Percentiles rank a stretch among this genome's conserved stretches.
Evolutionary conservation across 2,888 invertebrate genomes (phyloP).

Genomic region (Monoplex corrugatus): DNA sequence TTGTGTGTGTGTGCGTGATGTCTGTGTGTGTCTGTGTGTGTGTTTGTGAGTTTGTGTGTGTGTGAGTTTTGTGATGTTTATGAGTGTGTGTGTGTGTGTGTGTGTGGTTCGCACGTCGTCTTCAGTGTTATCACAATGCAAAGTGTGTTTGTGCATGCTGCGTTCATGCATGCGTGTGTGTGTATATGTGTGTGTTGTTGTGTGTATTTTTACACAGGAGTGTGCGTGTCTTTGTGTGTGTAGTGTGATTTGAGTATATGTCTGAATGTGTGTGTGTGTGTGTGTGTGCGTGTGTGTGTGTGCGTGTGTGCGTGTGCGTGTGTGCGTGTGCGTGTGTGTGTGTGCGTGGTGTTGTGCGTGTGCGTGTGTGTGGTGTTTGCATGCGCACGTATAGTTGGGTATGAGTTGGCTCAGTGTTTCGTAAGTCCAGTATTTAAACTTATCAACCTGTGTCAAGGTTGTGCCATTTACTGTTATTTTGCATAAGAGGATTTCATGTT

Average conservation of each 20-base stretch:
- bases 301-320: not conserved
- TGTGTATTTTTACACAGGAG: too few relatives aligned
- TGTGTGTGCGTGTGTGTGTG: constrained; percentile 22
- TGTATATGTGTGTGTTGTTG: not conserved
- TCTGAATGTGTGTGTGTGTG: constrained; percentile 33
- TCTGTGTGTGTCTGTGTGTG: too few relatives aligned
- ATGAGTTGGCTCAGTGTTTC: too few relatives aligned
- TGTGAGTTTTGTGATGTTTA: not conserved
- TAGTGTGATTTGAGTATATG: not conserved
- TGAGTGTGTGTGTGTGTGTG: not conserved
- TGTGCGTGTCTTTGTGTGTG: not conserved
- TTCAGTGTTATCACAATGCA: too few relatives aligned
- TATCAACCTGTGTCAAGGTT: too few relatives aligned
- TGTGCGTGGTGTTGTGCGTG: not conserved
- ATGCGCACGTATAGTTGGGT: too few relatives aligned
- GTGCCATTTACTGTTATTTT: too few relatives aligned
- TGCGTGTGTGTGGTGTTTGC: not conserved
- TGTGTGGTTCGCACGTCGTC: not conserved
- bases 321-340: not conserved
- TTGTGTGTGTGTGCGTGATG: too few relatives aligned
- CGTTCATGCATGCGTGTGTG: not conserved
- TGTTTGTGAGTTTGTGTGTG: too few relatives aligned
- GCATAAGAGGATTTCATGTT: too few relatives aligned
- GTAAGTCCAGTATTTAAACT: too few relatives aligned
- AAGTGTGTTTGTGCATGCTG: too few relatives aligned